Evolutionary conservation across 2,113 vertebrate species (phyloP), one percentile per base, ranked within the genome.

Genomic region (Laticauda colubrina): DNA sequence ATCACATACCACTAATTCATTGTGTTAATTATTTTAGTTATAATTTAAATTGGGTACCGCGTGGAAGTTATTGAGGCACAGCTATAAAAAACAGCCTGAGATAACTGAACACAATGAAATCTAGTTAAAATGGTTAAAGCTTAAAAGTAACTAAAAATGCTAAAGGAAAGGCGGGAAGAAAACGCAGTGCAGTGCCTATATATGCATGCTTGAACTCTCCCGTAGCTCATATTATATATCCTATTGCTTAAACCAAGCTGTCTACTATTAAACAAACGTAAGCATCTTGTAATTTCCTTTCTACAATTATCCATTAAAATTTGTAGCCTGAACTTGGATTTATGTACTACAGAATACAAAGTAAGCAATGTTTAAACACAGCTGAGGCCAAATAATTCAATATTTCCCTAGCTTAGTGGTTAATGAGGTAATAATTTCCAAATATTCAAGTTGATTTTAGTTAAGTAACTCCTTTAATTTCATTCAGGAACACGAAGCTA

Each of bases 141-240:
- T 93, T 61, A n/a, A 81, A 81, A 86, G 94, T 91, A 95, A 89
- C 89, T 92, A 81, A 89, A 61, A 61, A 96, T 94, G 94, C 96
- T 94, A 94, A 96, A 91, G 94, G 93, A 96, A 94, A 57, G 91
- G 90, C 75, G 93, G n/a, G 88, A 91, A 59, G 90, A 34, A 39
- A 6, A 90, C 48, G 53, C 53, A 92, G 88, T 93, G 93, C 96
- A 75, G 51, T 94, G 34, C 95, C 81, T 92, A 93, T 93, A 89
- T 86, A 93, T 54, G 48, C 34, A 86, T 26, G 86, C 34, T 10
- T 90, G 39, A 57, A 6, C 6, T 91, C 96, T 96, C 94, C 93
- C 96, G 94, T 96, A 96, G 86, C 85, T 89, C 48, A 93, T 89
- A 43, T 87, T 96, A 89, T 95, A 81, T 95, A 90, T 96, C 92